Conservation (phyloP, 2,113 vertebrate species). For the Cricetomys ansorgei region DNA sequence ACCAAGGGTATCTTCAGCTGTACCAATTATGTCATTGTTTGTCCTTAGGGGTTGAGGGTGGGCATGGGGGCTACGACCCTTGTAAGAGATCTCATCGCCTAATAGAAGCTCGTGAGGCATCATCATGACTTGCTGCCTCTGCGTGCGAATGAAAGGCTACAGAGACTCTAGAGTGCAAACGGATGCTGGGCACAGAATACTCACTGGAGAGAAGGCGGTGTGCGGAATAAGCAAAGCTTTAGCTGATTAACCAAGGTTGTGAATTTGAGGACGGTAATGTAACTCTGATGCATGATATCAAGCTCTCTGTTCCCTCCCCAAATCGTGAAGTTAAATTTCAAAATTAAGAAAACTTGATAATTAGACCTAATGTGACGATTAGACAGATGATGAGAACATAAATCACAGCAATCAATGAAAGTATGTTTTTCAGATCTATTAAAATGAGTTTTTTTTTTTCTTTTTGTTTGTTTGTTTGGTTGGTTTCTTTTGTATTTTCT, state of each 20-base stretch:
- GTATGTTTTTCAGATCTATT: background rate
- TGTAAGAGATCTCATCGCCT: background rate
- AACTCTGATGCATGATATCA: background rate
- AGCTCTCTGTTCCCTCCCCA: background rate
- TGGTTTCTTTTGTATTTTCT: too few relatives aligned
- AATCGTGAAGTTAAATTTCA: slow-evolving; percentile 1
- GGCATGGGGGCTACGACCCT: background rate
- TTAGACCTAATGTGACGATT: background rate
- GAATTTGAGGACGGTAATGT: background rate
- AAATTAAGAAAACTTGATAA: background rate
- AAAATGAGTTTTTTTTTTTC: slow-evolving; percentile 17
- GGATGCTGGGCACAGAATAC: background rate
- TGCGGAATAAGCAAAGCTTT: fast-evolving
- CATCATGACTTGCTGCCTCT: background rate
- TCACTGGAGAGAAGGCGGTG: background rate
- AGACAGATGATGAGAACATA: background rate
- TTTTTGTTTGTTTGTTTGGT: too few relatives aligned
- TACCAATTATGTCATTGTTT: background rate
- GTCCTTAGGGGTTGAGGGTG: background rate
- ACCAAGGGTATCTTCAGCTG: background rate
- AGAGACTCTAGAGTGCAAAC: background rate
- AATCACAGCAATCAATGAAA: background rate
- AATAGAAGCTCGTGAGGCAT: background rate
- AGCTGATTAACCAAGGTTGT: too few relatives aligned
- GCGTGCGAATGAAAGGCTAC: background rate